Evolutionary conservation across 2,888 invertebrate genomes (phyloP).

Genomic region (Epinotia demarniana): DNA sequence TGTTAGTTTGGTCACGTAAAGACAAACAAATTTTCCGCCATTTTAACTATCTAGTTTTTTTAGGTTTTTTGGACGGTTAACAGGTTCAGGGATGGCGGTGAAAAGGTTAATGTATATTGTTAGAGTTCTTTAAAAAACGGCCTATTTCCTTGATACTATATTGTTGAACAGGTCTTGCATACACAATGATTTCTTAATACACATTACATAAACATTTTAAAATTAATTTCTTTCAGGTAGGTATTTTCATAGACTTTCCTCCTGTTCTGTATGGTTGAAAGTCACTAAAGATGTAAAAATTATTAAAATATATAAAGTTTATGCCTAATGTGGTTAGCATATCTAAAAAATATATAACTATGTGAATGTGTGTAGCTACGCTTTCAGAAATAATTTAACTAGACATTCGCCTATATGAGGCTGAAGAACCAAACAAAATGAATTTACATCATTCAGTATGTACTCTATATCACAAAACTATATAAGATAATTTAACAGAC

Average conservation of each 20-base stretch:
- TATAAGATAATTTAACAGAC: not conserved
- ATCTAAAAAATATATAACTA: constrained; percentile 1
- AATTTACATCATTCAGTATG: constrained; percentile 14
- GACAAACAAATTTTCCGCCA: not conserved
- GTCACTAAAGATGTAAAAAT: not conserved
- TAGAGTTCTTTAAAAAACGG: constrained; percentile 10
- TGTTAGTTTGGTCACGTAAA: not conserved
- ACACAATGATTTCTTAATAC: constrained; percentile 18
- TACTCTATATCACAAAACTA: constrained; percentile 23
- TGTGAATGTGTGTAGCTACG: constrained; percentile 5
- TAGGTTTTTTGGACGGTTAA: not conserved
- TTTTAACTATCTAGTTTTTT: not conserved
- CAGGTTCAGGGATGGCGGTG: not conserved
- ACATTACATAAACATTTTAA: too few relatives aligned
- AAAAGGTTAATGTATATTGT: constrained; percentile 17
- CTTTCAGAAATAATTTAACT: not conserved
- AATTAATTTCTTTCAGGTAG: too few relatives aligned
- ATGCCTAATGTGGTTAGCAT: not conserved
- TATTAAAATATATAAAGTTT: not conserved
- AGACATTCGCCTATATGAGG: constrained; percentile 4
- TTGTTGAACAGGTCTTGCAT: constrained; percentile 39
- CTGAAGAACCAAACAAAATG: constrained; percentile 26
- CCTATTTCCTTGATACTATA: constrained; percentile 17
- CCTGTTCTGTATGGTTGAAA: constrained; percentile 6
- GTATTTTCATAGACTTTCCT: not conserved